These are phyloP conservation scores for Gymnoscopelus braueri DNA, from an alignment of 2,797 vertebrate genomes.

Conservation along the genomic window DNA sequence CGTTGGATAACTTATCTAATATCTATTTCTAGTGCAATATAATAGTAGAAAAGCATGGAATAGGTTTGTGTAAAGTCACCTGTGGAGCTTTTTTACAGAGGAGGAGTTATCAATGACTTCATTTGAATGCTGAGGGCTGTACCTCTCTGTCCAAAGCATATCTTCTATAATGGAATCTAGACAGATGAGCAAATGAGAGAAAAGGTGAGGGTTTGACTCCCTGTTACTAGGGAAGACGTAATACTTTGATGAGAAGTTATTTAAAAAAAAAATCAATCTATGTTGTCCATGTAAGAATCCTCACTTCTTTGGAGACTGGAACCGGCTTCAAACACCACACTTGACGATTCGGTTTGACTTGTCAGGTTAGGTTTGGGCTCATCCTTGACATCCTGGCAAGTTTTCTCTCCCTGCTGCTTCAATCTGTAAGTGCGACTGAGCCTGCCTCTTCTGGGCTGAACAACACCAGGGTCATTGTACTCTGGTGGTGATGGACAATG, in stretches of 20 bases:
- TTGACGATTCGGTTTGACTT: background rate
- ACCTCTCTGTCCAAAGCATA: slow-evolving; percentile 94
- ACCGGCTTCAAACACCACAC: background rate
- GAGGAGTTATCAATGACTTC: slow-evolving; percentile 89
- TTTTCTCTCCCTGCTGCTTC: slow-evolving; percentile 19
- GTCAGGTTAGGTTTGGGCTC: background rate
- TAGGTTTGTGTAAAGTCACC: slow-evolving; percentile 71
- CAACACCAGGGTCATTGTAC: background rate
- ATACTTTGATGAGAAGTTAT: background rate
- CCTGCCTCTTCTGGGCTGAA: slow-evolving; percentile 31
- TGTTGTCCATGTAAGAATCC: background rate
- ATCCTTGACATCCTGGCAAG: background rate
- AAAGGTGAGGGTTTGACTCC: background rate
- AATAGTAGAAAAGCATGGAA: background rate
- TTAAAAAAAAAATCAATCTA: background rate
- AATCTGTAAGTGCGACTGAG: slow-evolving; percentile 64
- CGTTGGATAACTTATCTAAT: background rate
- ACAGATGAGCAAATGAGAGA: background rate
- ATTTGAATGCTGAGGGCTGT: slow-evolving; percentile 85
- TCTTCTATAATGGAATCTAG: slow-evolving; percentile 82
- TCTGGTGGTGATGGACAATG: background rate
- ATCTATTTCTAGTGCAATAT: background rate
- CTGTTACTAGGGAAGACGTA: background rate
- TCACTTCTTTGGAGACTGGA: slow-evolving; percentile 40
- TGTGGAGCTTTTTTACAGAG: slow-evolving; percentile 85